Base-by-base conservation (phyloP, 2,888 invertebrate species). In the Epistrophe eligans region DNA sequence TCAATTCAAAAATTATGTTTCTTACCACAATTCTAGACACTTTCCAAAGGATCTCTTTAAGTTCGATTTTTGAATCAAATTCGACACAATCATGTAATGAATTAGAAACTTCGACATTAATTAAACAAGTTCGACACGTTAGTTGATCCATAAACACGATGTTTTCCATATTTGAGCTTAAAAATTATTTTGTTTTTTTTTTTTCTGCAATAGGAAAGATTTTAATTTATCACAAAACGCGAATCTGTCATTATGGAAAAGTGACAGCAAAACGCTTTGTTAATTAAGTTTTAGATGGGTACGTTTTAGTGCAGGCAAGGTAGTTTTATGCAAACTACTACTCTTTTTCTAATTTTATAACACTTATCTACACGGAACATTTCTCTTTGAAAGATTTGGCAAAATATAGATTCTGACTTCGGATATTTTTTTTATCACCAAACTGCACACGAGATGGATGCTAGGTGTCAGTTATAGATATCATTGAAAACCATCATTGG, bases 81-180 rank as follows among this genome's bases (percentile, higher is more conserved):
- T 90, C 89, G 5, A 91, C 90, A 77, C 89, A 89, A 79, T 91
- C 92, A 48, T 77, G 77, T 4, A 91, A 87, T 17, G 90, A 90
- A 70, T 91, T 88, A 9, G 89, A 82, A 13, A 62, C 71, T 50
- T 90, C 89, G 9, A 79, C 82, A 19, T 88, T 88, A 62, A 90
- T 80, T 60, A 91, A 89, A 70, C 91, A 91, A 48, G 90, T 89
- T 19, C 91, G 91, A 77, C 91, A 91, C 2, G 89, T 89, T 6
- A 88, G 84, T 52, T 73, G 74, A 60, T 62, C 48, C 50, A 74
- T 48, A 62, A 58, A 43, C 24, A 62, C 74, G 10, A 74, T 50
- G 64, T 74, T 62, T 38, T 62, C 74, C 74, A 74, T 74, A 10
- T 7, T 67, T 38, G 4, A 11, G 17, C 35, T 50, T 66, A 2